Percentiles rank a stretch among this genome's conserved stretches.
Conservation (phyloP, 2,797 vertebrate species). For the Triplophysa bombifrons region DNA sequence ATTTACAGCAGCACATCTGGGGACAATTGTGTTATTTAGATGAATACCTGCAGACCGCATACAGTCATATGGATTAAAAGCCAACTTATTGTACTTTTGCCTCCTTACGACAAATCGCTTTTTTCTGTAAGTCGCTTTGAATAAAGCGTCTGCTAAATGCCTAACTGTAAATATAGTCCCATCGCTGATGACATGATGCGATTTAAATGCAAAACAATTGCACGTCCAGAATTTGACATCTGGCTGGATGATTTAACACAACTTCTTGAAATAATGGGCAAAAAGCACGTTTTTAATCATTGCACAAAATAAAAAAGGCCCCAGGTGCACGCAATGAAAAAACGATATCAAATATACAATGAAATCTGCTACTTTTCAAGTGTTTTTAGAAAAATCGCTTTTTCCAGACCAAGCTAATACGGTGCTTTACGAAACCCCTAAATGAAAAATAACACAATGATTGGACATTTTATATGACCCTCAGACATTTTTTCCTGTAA, state of each 20-base stretch:
- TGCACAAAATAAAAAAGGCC: not conserved
- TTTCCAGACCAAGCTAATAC: no score
- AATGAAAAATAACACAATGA: no score
- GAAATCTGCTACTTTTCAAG: not conserved
- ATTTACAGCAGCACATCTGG: slow-evolving; percentile 3
- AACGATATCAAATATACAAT: not conserved
- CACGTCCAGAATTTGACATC: not conserved
- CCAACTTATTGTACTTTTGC: no score
- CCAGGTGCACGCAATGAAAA: not conserved
- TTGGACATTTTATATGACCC: no score
- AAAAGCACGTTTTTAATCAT: not conserved
- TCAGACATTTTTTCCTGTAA: no score
- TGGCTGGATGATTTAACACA: not conserved
- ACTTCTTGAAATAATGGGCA: no score
- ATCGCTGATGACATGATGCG: slow-evolving; percentile 2
- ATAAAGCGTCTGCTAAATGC: no score
- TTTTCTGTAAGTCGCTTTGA: no score
- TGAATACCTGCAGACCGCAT: not conserved
- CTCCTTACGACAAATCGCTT: no score
- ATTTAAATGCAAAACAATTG: not conserved
- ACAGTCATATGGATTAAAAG: not conserved
- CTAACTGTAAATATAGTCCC: not conserved
- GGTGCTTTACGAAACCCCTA: no score
- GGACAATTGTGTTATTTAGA: not conserved
- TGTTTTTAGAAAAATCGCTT: no score